phyloP scores from a whole-genome alignment of 2,797 vertebrate genomes.

The Echeneis naucrates region DNA sequence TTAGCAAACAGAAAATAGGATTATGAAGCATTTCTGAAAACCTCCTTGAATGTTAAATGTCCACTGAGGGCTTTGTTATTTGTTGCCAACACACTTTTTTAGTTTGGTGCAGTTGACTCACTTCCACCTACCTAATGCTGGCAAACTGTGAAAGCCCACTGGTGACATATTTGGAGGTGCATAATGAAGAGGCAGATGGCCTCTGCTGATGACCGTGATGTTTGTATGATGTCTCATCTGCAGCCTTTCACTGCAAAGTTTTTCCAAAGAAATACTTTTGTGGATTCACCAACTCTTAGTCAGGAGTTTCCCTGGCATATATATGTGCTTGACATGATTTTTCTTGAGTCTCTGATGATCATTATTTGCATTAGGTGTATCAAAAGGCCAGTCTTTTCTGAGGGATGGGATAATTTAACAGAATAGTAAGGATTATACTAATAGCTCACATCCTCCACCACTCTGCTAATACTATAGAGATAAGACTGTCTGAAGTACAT shows the following conservation, averaged over 20 bases:
- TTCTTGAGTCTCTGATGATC: no score
- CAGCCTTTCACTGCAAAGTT: constrained; percentile 41
- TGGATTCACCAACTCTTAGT: constrained; percentile 41
- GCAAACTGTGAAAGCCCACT: constrained; percentile 54
- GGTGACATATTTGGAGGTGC: constrained; percentile 58
- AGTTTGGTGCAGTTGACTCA: constrained; percentile 66
- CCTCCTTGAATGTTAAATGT: constrained; percentile 30
- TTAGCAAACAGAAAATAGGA: constrained; percentile 5
- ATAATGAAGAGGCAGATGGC: constrained; percentile 77
- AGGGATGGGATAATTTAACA: no score
- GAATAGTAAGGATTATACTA: no score
- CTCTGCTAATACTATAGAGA: no score
- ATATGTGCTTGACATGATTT: not conserved
- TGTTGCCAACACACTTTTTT: constrained; percentile 37
- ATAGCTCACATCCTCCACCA: no score
- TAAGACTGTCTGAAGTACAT: no score
- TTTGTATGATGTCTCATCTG: constrained; percentile 64
- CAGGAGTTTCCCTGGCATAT: not conserved
- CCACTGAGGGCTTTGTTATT: constrained; percentile 28
- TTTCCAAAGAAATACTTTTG: constrained; percentile 39
- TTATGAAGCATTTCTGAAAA: not conserved
- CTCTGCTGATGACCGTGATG: constrained; percentile 62
- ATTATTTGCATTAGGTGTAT: no score
- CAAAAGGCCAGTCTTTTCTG: no score
- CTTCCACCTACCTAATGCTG: constrained; percentile 63